Base-by-base conservation (phyloP, 2,113 vertebrate species). In the Circaetus gallicus region DNA sequence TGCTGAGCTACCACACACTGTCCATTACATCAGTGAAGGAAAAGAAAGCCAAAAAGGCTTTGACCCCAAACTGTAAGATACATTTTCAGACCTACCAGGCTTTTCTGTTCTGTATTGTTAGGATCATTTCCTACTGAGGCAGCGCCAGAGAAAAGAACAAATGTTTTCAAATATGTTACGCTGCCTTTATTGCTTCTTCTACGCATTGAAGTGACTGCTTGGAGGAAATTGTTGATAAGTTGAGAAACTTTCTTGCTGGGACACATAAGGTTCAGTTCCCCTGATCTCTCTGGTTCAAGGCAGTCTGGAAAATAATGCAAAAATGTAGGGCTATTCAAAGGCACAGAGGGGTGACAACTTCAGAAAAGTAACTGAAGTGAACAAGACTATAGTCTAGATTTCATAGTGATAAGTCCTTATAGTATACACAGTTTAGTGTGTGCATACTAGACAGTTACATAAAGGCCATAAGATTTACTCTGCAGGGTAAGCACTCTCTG, bases 1-100 rank as follows among this genome's bases (percentile, higher is more conserved):
- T 85, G 87, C 93, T 87, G 95, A 87, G 93, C 71, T 83, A n/a
- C 90, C 74, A 58, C 85, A 80, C 65, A 42, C 74, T 83, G 82
- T 53, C 88, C 79, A 18, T 78, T 72, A 55, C 76, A 66, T 87
- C 0, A 0, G 3, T 62, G 88, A 71, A 78, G 78, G 65, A 80
- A 89, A 91, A 87, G 38, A 82, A 90, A 90, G 34, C 29, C 78
- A 50, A 71, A 85, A 91, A 70, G 50, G 32, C 21, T 87, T 84
- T 92, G 92, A 90, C 83, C 90, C 31, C 26, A 52, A 79, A 69
- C 50, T 19, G 24, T 66, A 76, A 83, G 59, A 70, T 38, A 32
- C 16, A 2, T 74, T 95, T 86, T 74, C 66, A 96, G 69, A 73
- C 80, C 40, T 85, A 85, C 36, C 28, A 50, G 22, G 45, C 74